These are phyloP conservation scores for Palythoa heliodiscus DNA, from an alignment of 92 coral and sea anemone species.

Conservation along the genomic window DNA sequence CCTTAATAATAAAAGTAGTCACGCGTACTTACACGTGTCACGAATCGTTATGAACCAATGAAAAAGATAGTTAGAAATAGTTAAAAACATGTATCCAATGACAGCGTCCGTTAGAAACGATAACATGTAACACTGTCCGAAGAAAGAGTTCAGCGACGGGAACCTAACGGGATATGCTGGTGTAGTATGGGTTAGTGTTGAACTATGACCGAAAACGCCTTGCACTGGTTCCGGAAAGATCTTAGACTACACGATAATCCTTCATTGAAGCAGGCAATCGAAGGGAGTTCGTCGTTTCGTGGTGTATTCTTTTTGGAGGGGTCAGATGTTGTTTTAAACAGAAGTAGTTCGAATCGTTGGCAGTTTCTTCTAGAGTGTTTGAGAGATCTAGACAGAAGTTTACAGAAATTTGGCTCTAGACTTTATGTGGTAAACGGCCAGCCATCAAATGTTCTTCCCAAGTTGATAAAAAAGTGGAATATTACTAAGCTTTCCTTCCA, in stretches of 20 bases:
- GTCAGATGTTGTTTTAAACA: slow-evolving; percentile 59
- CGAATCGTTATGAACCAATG: not conserved
- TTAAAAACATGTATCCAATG: not conserved
- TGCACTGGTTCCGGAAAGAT: slow-evolving; percentile 96
- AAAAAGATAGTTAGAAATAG: not conserved
- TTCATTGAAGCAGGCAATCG: slow-evolving; percentile 69
- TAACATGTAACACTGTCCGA: not conserved
- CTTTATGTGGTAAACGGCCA: slow-evolving; percentile 82
- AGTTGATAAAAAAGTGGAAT: slow-evolving; percentile 82
- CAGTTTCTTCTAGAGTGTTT: slow-evolving; percentile 81
- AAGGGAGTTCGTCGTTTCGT: slow-evolving; percentile 81
- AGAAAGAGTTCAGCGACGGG: not conserved
- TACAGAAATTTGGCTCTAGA: slow-evolving; percentile 66
- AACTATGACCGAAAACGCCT: slow-evolving; percentile 50
- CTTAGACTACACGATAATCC: slow-evolving; percentile 91
- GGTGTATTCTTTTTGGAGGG: slow-evolving; percentile 85
- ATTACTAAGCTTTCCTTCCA: slow-evolving; percentile 80
- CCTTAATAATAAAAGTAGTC: not conserved
- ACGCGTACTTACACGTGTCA: slow-evolving; percentile 11
- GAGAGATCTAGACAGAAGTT: slow-evolving; percentile 63
- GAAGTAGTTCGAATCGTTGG: slow-evolving; percentile 76
- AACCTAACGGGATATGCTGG: not conserved
- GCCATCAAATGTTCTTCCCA: slow-evolving; percentile 83
- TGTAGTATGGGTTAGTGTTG: not conserved
- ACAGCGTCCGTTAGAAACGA: not conserved